Evolutionary conservation across 2,888 invertebrate species (phyloP), one percentile per base, ranked within the genome.

Genomic region (Melanophora roralis): DNA sequence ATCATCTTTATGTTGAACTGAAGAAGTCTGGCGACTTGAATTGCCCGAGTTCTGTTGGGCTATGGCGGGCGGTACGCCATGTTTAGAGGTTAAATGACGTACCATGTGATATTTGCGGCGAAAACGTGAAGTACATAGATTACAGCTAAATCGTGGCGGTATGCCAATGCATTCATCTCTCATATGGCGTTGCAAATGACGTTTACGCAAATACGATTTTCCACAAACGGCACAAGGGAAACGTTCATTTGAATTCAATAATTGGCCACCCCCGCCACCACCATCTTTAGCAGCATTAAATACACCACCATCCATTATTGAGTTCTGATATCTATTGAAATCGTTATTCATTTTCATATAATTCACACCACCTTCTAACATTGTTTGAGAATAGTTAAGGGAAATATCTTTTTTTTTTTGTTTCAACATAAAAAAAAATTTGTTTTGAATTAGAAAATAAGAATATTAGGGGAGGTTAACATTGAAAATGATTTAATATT

Each of bases 201-300:
- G 92, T 85, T 92, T 92, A 51, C 93, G 90, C 84, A 91, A 90
- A 86, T 93, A 93, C 77, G 91, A 92, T 87, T 92, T 92, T 82
- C 91, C 91, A 83, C 93, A 93, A 53, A 91, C 91, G 65, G 88
- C 86, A 85, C 93, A 93, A 19, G 89, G 89, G 84, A 91, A 92
- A 77, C 91, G 90, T 71, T 90, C 89, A 16, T 84, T 84, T 16
- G 81, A 27, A 68, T 83, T 82, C 7, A 57, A 7, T 5, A 78
- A 49, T 68, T 84, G 76, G n/a, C 16, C 60, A 43, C 78, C 78
- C 43, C 36, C 16, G 4, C 45, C 55, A 5, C 12, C 2, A 11
- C 9, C 43, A 45, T 4, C 36, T 34, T 23, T n/a, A 45, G 0
- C 21, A 16, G 21, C 12, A 21, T 40, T 40, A 51, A 16, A 5